Evolutionary conservation across 1,140 invertebrate genomes (phyloP).

Genomic region (Vanessa tameamea): DNA sequence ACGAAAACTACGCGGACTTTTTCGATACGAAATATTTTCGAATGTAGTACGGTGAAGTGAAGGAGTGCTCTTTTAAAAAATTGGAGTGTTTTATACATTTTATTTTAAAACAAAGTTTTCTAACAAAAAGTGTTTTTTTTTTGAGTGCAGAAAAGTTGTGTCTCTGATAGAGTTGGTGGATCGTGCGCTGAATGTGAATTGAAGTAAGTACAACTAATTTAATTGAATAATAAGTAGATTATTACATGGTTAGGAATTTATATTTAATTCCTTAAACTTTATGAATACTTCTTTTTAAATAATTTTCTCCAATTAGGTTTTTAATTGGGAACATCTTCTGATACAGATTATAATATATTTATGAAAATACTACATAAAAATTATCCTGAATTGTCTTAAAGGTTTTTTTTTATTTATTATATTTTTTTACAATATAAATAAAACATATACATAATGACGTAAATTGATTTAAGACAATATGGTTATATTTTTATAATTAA

Average conservation of each 20-base stretch:
- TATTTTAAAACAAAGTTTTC: neutral
- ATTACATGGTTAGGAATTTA: neutral
- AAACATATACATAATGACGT: too few relatives aligned
- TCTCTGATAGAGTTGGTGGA: conserved; percentile 16
- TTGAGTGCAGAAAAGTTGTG: conserved; percentile 36
- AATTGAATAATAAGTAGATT: neutral
- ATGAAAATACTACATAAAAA: too few relatives aligned
- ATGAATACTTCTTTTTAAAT: too few relatives aligned
- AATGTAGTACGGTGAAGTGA: conserved; percentile 1
- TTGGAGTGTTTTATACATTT: conserved; percentile 4
- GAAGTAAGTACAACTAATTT: conserved; percentile 39
- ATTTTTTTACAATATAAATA: too few relatives aligned
- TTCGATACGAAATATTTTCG: conserved; percentile 9
- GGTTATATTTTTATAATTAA: too few relatives aligned
- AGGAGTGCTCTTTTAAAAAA: conserved; percentile 18
- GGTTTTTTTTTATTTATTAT: too few relatives aligned
- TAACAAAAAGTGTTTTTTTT: conserved; percentile 29
- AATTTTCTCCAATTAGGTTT: too few relatives aligned
- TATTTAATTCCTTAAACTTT: neutral
- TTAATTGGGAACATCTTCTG: too few relatives aligned
- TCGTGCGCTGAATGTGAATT: conserved; percentile 34
- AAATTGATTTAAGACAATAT: too few relatives aligned
- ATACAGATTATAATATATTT: too few relatives aligned
- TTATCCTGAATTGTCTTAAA: too few relatives aligned
- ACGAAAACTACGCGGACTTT: conserved; percentile 31